A percentile compares a stretch with the other conserved stretches of the same genome.
Evolutionary conservation across 30 jellyfish, hydroid and myxozoan species (phyloP).

Genomic region (Morbakka virulenta): DNA sequence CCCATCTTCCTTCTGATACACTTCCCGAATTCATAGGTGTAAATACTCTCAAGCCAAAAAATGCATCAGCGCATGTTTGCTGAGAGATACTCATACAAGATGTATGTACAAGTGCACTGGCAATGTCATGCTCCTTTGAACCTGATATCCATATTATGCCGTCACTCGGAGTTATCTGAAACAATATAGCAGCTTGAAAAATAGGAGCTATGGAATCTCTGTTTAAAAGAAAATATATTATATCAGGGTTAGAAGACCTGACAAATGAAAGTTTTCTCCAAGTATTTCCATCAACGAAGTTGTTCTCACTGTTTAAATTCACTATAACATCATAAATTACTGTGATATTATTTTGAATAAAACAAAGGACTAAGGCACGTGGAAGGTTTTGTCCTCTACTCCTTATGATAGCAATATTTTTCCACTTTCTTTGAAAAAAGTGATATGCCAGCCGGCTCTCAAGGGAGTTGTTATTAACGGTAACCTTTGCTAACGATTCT

Average conservation of each 20-base stretch:
- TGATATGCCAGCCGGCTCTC: too few species aligned
- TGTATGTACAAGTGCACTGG: neutral
- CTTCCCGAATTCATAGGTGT: neutral
- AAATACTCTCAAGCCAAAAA: neutral
- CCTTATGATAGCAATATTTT: neutral
- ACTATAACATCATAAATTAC: slow-evolving; percentile 10
- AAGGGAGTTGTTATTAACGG: too few species aligned
- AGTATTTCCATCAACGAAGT: neutral
- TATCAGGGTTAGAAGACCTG: neutral
- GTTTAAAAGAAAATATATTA: slow-evolving; percentile 18
- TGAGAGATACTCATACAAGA: neutral
- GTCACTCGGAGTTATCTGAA: slow-evolving; percentile 22
- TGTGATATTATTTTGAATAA: neutral
- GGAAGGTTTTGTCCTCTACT: neutral
- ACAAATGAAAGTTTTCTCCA: neutral
- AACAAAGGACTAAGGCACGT: slow-evolving; percentile 17
- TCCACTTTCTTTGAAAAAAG: neutral
- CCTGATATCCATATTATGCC: slow-evolving; percentile 68
- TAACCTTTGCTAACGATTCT: too few species aligned
- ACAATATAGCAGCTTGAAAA: slow-evolving; percentile 37
- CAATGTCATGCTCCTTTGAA: slow-evolving; percentile 44
- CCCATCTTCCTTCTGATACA: neutral
- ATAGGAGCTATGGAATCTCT: neutral
- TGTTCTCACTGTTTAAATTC: neutral
- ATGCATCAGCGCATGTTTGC: neutral